These are phyloP conservation scores for Salminus brasiliensis DNA, from an alignment of 2,113 vertebrate species.

Conservation along the genomic window DNA sequence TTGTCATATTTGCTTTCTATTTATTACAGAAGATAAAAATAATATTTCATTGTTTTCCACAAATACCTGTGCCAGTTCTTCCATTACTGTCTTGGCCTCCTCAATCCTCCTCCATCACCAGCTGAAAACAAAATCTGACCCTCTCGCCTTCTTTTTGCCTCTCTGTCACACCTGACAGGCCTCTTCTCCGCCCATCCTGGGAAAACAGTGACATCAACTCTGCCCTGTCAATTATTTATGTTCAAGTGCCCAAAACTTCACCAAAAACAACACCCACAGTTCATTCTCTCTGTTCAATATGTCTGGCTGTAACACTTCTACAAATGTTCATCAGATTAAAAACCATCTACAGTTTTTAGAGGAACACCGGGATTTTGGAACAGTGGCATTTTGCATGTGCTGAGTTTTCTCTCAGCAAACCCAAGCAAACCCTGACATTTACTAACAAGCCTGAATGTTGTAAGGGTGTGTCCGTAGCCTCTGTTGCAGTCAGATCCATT, in stretches of 20 bases:
- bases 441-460: neutral
- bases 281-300: neutral
- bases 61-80: neutral
- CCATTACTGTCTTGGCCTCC: neutral
- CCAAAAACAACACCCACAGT: neutral
- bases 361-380: neutral
- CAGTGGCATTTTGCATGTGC: neutral
- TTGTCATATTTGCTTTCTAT: neutral
- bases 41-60: neutral
- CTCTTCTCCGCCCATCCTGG: conserved; percentile 47
- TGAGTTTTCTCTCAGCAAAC: neutral
- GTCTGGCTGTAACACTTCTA: neutral
- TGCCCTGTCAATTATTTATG: conserved; percentile 48
- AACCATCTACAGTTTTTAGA: neutral
- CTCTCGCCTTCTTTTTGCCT: conserved; percentile 13
- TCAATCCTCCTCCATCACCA: conserved; percentile 15
- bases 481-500: neutral
- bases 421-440: neutral
- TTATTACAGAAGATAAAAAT: neutral
- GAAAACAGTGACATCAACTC: conserved; percentile 47
- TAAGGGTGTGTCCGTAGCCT: neutral
- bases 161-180: conserved; percentile 57
- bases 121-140: neutral
- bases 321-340: neutral
- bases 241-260: neutral